Conservation (phyloP, 2,888 invertebrate genomes). For the Lottia gigantea region DNA sequence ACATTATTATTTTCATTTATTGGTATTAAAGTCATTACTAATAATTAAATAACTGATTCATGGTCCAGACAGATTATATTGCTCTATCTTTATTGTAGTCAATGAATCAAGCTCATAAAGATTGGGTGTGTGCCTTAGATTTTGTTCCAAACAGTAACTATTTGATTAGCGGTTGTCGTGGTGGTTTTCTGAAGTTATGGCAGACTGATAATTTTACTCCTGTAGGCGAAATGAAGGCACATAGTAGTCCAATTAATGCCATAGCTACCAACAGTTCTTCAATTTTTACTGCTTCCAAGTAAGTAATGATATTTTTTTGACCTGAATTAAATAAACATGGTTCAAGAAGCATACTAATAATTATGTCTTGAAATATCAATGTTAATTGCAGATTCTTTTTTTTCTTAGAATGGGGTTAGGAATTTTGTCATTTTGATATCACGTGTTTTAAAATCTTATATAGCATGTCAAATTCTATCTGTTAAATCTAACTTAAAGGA, state of each 20-base stretch:
- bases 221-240: slow-evolving; percentile 78
- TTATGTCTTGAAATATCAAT: too few species aligned
- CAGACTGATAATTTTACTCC: slow-evolving; percentile 76
- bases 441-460: too few species aligned
- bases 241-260: slow-evolving; percentile 77
- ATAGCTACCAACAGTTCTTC: slow-evolving; percentile 75
- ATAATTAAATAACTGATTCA: not conserved
- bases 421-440: too few species aligned
- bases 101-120: slow-evolving; percentile 86
- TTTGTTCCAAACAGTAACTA: slow-evolving; percentile 71
- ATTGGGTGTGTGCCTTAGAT: slow-evolving; percentile 85
- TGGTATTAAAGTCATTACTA: too few species aligned
- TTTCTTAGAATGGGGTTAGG: too few species aligned
- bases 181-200: slow-evolving; percentile 83
- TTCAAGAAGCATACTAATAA: too few species aligned
- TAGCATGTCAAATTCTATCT: too few species aligned
- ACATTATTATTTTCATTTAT: too few species aligned
- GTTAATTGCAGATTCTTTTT: too few species aligned
- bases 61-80: too few species aligned
- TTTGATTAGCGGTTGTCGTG: slow-evolving; percentile 81
- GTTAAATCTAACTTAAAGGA: too few species aligned
- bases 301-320: slow-evolving; percentile 66
- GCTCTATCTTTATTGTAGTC: slow-evolving; percentile 69
- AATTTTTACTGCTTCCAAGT: slow-evolving; percentile 88
- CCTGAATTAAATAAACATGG: too few species aligned